Conservation (phyloP, 2,113 vertebrate genomes). For the Stegastes partitus region DNA sequence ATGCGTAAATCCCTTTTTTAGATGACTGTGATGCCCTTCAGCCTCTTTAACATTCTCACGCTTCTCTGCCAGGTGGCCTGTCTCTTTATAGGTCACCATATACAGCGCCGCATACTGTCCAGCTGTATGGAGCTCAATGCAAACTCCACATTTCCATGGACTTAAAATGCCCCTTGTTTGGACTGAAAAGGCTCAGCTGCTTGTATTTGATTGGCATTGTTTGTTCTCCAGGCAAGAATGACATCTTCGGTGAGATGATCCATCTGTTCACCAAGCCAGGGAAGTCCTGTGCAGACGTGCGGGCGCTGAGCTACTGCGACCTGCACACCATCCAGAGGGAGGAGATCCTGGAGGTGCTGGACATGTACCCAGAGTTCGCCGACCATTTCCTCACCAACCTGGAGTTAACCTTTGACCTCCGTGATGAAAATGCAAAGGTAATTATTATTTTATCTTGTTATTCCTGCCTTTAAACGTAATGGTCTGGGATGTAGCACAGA, state of each 20-base stretch:
- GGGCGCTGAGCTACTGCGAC: conserved; percentile 95
- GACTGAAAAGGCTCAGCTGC: too few species aligned
- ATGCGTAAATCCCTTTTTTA: conserved; percentile 18
- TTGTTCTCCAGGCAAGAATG: conserved; percentile 91
- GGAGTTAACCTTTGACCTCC: conserved; percentile 97
- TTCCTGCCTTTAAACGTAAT: background rate
- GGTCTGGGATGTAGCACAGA: background rate
- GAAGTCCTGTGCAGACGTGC: conserved; percentile 94
- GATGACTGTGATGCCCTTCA: conserved; percentile 17
- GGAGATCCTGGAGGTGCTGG: conserved; percentile 95
- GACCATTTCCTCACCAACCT: conserved; percentile 96
- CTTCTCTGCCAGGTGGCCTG: conserved; percentile 21
- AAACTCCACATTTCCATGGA: too few species aligned
- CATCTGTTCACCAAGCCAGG: conserved; percentile 93
- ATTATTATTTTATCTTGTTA: too few species aligned
- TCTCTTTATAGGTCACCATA: conserved; percentile 33
- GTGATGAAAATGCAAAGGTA: conserved; percentile 91
- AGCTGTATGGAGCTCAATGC: too few species aligned
- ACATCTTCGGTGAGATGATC: conserved; percentile 99
- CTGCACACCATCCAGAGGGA: conserved; percentile 96
- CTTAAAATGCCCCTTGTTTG: too few species aligned
- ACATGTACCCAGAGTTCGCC: conserved; percentile 99
- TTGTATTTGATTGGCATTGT: too few species aligned
- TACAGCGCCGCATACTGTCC: background rate
- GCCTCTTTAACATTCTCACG: background rate